Evolutionary conservation across 2,113 vertebrate species (phyloP), one percentile per base, ranked within the genome.

Genomic region (Uria aalge): DNA sequence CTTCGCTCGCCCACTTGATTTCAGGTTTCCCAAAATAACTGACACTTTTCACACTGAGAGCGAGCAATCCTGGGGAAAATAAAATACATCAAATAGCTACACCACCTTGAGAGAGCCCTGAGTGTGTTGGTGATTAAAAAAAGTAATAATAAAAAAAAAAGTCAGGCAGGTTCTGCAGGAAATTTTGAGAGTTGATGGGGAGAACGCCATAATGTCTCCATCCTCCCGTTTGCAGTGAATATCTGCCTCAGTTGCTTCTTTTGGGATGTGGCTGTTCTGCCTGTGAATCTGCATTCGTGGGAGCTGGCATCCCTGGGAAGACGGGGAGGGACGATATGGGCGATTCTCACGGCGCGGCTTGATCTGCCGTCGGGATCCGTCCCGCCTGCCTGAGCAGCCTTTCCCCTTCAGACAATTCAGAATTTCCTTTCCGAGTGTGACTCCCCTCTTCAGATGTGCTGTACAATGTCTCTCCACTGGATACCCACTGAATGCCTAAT

Each of bases 381-480:
- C 92, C 92, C 3, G 12, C 84, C 95, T 79, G 85, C 90, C 93
- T 59, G 66, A 89, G 83, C 94, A 90, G 85, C 88, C 77, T 59
- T 95, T 93, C 69, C 88, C 83, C 69, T 89, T 45, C 91, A 89
- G 79, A 89, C 88, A 52, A 93, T 79, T 79, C 85, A 88, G 73
- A 78, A 91, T 96, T 93, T 29, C 91, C 57, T 30, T 79, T 68
- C 60, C 0, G 23, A 92, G 92, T 18, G 68, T 12, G 90, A 85
- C 81, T 95, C 95, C 85, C 83, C 66, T 90, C 94, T n/a, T 97
- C 88, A 96, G 94, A 97, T 94, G 96, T 96, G 88, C 95, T 21
- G 73, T 32, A 97, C 95, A 97, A 96, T 96, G 52, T 94, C 80
- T 97, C 96, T 97, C 95, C 74, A 82, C 95, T 96, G 97, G 97